Evolutionary conservation across 1,140 invertebrate genomes (phyloP).

Genomic region (Notospermus geniculatus): DNA sequence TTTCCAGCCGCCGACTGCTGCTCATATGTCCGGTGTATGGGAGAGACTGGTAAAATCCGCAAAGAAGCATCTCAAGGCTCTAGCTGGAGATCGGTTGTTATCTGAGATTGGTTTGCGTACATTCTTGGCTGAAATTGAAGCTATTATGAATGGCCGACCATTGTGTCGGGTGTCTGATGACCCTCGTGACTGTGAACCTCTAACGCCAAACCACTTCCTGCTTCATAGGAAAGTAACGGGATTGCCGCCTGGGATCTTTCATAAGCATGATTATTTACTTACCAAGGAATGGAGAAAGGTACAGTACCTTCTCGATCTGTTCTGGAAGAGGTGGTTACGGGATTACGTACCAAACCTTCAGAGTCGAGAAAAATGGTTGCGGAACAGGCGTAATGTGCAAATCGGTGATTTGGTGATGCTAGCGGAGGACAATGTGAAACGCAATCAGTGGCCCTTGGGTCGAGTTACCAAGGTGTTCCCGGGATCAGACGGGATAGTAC

Average conservation of each 20-base stretch:
- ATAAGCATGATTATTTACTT: slow-evolving; percentile 8
- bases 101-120: slow-evolving; percentile 13
- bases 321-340: slow-evolving; percentile 22
- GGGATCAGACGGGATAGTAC: slow-evolving; percentile 14
- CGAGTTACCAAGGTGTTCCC: slow-evolving; percentile 8
- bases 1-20: slow-evolving; percentile 11
- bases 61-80: slow-evolving; percentile 5
- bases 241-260: no score
- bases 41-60: slow-evolving; percentile 24
- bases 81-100: slow-evolving; percentile 2
- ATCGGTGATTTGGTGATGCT: slow-evolving; percentile 23
- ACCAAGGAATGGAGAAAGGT: slow-evolving; percentile 18
- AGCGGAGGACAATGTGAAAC: slow-evolving; percentile 10
- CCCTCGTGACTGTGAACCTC: slow-evolving; percentile 12
- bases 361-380: neutral
- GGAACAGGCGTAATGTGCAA: slow-evolving; percentile 9
- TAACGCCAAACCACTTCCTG: slow-evolving; percentile 21
- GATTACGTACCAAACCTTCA: slow-evolving; percentile 14
- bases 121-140: slow-evolving; percentile 16
- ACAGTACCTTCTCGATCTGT: slow-evolving; percentile 18
- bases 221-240: slow-evolving; percentile 18
- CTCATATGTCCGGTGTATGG: slow-evolving; percentile 15
- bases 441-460: slow-evolving; percentile 25
- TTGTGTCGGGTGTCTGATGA: slow-evolving; percentile 12
- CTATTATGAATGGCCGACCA: slow-evolving; percentile 15